Percentiles rank a stretch among this genome's conserved stretches.
Evolutionary conservation across 1,140 invertebrate genomes (phyloP).

Genomic region (Belonocnema kinseyi): DNA sequence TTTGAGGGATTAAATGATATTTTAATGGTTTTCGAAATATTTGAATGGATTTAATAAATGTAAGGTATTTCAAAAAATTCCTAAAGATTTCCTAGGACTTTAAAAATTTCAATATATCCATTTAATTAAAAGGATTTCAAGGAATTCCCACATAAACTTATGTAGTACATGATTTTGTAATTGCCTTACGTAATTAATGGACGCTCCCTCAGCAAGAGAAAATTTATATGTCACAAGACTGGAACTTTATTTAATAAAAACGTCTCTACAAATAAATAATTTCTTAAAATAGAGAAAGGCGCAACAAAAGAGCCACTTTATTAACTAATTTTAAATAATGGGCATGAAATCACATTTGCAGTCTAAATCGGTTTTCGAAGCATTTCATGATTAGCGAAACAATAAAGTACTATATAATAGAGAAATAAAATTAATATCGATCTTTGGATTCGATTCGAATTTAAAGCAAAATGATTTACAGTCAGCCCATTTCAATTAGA

Average conservation of each 20-base stretch:
- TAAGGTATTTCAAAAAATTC: too few relatives aligned
- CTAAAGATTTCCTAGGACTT: too few relatives aligned
- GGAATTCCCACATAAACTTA: too few relatives aligned
- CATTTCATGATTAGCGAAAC: not conserved
- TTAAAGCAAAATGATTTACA: not conserved
- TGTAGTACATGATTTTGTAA: too few relatives aligned
- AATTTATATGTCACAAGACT: constrained; percentile 5
- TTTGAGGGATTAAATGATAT: too few relatives aligned
- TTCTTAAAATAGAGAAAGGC: constrained; percentile 14
- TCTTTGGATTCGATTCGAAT: not conserved
- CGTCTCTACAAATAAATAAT: constrained; percentile 25
- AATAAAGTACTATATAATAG: not conserved
- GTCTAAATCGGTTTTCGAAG: not conserved
- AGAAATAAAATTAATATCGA: not conserved
- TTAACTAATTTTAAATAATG: not conserved
- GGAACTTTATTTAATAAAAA: constrained; percentile 20
- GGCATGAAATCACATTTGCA: constrained; percentile 11
- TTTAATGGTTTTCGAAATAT: too few relatives aligned
- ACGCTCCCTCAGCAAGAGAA: not conserved
- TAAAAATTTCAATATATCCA: too few relatives aligned
- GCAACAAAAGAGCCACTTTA: not conserved
- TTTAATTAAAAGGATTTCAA: too few relatives aligned
- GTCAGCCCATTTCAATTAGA: not conserved
- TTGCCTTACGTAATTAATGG: too few relatives aligned
- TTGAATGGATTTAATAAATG: too few relatives aligned